Conservation (phyloP, 2,888 invertebrate species). For the Morpho achilles region DNA sequence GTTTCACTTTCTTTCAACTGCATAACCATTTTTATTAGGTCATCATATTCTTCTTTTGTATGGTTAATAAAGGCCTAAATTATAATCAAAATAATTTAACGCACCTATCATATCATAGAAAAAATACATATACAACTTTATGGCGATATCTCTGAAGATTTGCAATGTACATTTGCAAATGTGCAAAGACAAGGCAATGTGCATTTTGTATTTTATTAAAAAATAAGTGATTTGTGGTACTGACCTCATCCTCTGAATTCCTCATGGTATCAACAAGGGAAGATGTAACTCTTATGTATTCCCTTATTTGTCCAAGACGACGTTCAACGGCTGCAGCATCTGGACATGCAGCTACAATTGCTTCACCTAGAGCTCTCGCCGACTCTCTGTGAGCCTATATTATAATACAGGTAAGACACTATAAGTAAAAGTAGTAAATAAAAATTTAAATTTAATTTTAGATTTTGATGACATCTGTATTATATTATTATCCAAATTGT, state of each 20-base stretch:
- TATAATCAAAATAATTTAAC: slow-evolving; percentile 13
- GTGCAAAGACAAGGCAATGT: too few relatives aligned
- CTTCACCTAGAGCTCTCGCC: slow-evolving; percentile 65
- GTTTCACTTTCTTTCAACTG: slow-evolving; percentile 85
- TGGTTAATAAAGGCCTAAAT: slow-evolving; percentile 75
- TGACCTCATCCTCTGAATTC: slow-evolving; percentile 84
- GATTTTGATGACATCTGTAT: background rate
- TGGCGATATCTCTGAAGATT: too few relatives aligned
- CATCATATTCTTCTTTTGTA: slow-evolving; percentile 78
- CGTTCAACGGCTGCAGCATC: slow-evolving; percentile 84
- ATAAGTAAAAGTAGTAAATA: background rate
- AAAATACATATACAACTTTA: too few relatives aligned
- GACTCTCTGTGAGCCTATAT: slow-evolving; percentile 62
- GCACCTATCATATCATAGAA: too few relatives aligned
- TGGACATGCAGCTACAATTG: slow-evolving; percentile 74
- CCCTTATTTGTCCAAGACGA: slow-evolving; percentile 84
- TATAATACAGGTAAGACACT: background rate
- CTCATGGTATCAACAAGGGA: slow-evolving; percentile 84
- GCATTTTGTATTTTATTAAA: too few relatives aligned
- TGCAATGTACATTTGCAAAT: too few relatives aligned
- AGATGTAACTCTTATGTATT: slow-evolving; percentile 85
- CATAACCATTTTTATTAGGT: slow-evolving; percentile 82
- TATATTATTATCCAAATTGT: too few relatives aligned
- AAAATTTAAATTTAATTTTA: background rate
- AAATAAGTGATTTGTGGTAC: slow-evolving; percentile 11